Base-by-base conservation (phyloP, 1,140 invertebrate species). In the Bombus huntii region DNA sequence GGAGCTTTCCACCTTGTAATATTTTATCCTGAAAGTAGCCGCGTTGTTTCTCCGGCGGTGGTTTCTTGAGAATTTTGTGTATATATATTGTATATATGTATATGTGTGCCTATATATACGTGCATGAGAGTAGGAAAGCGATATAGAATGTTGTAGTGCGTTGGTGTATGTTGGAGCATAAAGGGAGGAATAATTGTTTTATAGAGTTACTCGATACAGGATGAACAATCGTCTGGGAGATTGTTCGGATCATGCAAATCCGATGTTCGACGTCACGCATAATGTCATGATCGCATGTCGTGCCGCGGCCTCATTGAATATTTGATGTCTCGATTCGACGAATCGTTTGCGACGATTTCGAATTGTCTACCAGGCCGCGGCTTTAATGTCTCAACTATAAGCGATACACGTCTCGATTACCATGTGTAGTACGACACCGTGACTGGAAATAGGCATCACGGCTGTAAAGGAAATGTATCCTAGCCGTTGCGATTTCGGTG, bases 291-390 rank as follows among this genome's bases (percentile, higher is more conserved):
- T 84, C 65, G 66, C 34, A 37, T 62, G 53, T 47, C 53, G 65
- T 22, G 81, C 25, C 25, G 75, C 59, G 74, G 53, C 2, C 31
- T 85, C 78, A 39, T 65, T 83, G 80, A 81, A 81, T 73, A 68
- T 83, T 83, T 78, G 83, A 87, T 70, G 73, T 77, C 75, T 88
- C 78, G 87, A 82, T 83, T 79, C 87, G 80, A 82, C 78, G 88
- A 89, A 88, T 88, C 87, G 81, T 86, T 62, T 47, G 47, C 87
- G 78, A 89, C 76, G 87, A 88, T 89, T 89, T 86, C 53, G 87
- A 86, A 89, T 89, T 62, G 76, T 83, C 44, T 39, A 74, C 39
- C 62, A 62, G 4, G 34, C 59, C 37, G 57, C 68, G 31, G 28
- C 72, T 28, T 44, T 65, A 53, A 83, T 62, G 42, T 76, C 73